phyloP scores from a whole-genome alignment of 2,888 invertebrate genomes.

The Acanthococcus lagerstroemiae region DNA sequence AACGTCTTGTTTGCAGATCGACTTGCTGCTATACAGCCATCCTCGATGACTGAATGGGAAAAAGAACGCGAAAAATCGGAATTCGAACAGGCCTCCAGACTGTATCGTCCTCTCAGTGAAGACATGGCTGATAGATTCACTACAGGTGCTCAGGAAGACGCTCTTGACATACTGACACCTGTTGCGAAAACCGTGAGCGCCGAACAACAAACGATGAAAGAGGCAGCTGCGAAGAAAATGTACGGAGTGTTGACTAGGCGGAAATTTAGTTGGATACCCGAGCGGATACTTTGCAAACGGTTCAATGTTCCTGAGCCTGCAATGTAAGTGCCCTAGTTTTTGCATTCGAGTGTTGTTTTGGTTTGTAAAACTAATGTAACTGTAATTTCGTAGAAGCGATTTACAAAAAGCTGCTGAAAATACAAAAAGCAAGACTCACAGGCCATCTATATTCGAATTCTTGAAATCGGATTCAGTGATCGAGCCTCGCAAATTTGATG shows the following conservation, averaged over 20 bases:
- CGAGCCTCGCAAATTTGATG: neutral
- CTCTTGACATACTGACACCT: conserved; percentile 41
- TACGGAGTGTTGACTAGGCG: conserved; percentile 66
- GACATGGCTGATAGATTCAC: conserved; percentile 53
- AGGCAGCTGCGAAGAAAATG: conserved; percentile 63
- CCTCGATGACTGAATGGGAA: conserved; percentile 67
- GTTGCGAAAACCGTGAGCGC: conserved; percentile 19
- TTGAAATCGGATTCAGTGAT: neutral
- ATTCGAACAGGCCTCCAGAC: conserved; percentile 63
- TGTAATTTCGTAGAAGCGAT: neutral
- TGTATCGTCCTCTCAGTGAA: conserved; percentile 54
- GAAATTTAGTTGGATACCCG: conserved; percentile 68
- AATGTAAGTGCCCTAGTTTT: conserved; percentile 38
- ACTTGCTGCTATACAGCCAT: conserved; percentile 39
- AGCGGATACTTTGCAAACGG: conserved; percentile 70
- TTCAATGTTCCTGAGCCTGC: conserved; percentile 89
- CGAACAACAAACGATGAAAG: conserved; percentile 36
- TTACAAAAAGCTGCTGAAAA: neutral
- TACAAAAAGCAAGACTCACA: neutral
- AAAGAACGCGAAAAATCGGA: conserved; percentile 65
- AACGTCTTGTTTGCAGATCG: neutral
- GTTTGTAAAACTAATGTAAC: too few relatives aligned
- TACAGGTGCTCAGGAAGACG: conserved; percentile 47
- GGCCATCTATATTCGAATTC: conserved; percentile 15
- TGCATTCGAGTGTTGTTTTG: too few relatives aligned